Evolutionary conservation across 2,797 vertebrate species (phyloP).

Genomic region (Ptychobarbus kaznakovi): DNA sequence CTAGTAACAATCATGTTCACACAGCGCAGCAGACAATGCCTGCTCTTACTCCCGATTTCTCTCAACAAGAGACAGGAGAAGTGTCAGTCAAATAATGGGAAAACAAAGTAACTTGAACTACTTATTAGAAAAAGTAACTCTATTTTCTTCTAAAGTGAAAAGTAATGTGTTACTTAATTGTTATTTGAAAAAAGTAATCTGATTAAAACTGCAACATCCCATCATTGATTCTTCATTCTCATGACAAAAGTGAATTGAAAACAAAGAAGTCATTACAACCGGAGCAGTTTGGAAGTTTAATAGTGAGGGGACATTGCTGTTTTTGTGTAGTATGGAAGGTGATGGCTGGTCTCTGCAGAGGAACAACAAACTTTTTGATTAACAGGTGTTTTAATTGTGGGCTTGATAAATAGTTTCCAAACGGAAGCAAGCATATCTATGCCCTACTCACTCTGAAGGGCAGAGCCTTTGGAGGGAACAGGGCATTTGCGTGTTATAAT

Average conservation of each 20-base stretch:
- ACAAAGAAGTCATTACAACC: neutral
- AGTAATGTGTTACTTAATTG: no score
- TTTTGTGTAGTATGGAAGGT: conserved; percentile 20
- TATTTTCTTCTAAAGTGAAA: no score
- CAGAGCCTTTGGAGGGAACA: neutral
- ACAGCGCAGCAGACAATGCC: no score
- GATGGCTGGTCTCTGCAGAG: conserved; percentile 65
- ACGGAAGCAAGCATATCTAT: neutral
- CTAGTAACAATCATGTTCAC: no score
- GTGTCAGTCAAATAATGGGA: no score
- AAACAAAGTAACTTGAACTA: no score
- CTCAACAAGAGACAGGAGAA: no score
- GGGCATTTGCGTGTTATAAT: neutral
- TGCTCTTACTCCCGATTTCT: no score
- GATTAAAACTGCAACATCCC: neutral
- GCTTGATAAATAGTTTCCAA: neutral
- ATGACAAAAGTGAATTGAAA: neutral
- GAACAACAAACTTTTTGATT: conserved; percentile 78
- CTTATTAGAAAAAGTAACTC: no score
- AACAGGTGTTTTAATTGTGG: conserved; percentile 81
- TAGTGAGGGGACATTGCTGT: neutral
- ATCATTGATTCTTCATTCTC: neutral
- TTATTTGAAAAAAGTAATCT: no score
- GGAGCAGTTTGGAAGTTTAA: neutral
- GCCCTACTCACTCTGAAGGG: neutral